Evolutionary conservation across 2,797 vertebrate genomes (phyloP), one percentile per base, ranked within the genome.

Genomic region (Coregonus suidteri): DNA sequence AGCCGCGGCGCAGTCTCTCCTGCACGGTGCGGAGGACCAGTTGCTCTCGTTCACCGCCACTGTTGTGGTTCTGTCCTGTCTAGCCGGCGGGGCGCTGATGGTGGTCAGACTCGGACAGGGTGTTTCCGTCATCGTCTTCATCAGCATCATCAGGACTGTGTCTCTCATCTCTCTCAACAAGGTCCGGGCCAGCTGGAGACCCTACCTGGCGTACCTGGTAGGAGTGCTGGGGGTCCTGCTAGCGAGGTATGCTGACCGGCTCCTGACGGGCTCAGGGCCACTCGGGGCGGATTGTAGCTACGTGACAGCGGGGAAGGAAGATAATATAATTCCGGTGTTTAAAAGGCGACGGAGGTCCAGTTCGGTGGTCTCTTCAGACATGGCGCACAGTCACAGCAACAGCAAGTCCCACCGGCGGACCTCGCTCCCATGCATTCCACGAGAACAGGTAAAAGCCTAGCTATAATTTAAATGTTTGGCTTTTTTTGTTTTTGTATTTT

Each of bases 371-470:
- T 94, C 95, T 87, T 93, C 95, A 88, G 96, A 96, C 84, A 97
- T 97, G 95, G 95, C 97, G 94, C 93, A 95, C 83, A 81, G 81
- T 86, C 93, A 92, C 82, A 90, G 90, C 88, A 94, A 94, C 92
- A 89, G 89, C 93, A 97, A 96, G 93, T 94, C 95, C 73, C 96
- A 95, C 85, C 94, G 96, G 82, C 93, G 97, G 92, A 98, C 96
- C 85, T 98, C 97, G 69, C 92, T 98, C 91, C 97, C 97, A 5
- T 97, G 96, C 92, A 96, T 97, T 85, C 96, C 96, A 68, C 92
- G 96, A 84, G 96, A 97, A 87, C 96, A 97, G 96, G 96, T 98
- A 95, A 90, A 95, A 81, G 76, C 3, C n/a, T 79, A 70, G 30
- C 51, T 72, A 71, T 84, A 86, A 79, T 82, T 79, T 71, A 47